Conservation (phyloP, 2,797 vertebrate species). For the Cercopithecus neglectus region DNA sequence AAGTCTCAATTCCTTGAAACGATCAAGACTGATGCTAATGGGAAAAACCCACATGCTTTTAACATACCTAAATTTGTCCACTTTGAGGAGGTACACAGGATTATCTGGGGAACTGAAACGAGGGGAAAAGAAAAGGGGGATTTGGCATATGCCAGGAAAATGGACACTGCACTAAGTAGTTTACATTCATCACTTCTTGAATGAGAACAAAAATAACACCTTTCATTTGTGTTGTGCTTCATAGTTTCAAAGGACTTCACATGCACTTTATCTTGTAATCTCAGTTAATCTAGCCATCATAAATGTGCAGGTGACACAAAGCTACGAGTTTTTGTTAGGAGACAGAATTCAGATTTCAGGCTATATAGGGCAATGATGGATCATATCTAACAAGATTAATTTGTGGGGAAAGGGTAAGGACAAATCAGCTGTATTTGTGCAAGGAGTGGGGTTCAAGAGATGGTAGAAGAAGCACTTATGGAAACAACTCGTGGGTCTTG, state of each 20-base stretch:
- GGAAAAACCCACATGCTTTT: not conserved
- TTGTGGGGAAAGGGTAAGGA: not conserved
- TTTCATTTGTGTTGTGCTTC: not conserved
- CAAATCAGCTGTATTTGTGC: not conserved
- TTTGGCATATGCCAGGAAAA: not conserved
- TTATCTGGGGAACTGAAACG: not conserved
- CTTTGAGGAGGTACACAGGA: not conserved
- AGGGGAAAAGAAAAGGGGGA: not conserved
- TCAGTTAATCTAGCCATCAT: not conserved
- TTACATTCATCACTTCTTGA: not conserved
- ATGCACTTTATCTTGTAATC: not conserved
- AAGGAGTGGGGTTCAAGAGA: not conserved
- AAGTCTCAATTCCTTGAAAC: slow-evolving; percentile 37
- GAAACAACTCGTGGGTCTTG: not conserved
- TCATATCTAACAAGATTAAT: not conserved
- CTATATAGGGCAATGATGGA: not conserved
- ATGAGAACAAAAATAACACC: not conserved
- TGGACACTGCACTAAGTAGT: not conserved
- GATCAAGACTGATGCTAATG: slow-evolving; percentile 13
- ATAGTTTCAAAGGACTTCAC: not conserved
- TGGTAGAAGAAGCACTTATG: not conserved
- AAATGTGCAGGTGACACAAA: not conserved
- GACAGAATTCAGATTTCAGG: not conserved
- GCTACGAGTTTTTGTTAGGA: not conserved
- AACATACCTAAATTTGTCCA: not conserved